A percentile compares a stretch with the other conserved stretches of the same genome.
Evolutionary conservation across 2,797 vertebrate species (phyloP).

Genomic region (Sphenodon punctatus): DNA sequence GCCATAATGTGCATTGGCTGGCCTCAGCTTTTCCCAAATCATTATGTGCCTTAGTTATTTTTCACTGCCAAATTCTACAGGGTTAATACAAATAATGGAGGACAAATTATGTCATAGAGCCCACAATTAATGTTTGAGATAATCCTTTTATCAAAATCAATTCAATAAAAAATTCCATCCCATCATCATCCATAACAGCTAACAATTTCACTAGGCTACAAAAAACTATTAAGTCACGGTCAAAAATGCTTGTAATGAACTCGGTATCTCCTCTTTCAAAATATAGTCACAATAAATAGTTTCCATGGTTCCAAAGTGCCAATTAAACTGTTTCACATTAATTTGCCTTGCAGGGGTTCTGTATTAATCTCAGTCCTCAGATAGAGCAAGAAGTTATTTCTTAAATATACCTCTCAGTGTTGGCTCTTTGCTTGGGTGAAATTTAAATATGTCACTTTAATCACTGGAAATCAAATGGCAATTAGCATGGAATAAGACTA

Average conservation of each 20-base stretch:
- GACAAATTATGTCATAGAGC: accelerated
- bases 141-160: not conserved
- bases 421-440: slow-evolving; percentile 46
- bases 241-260: not conserved
- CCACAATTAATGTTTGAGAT: accelerated
- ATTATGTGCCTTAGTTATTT: no score
- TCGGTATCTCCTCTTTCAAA: slow-evolving; percentile 1
- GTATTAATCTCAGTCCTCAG: slow-evolving; percentile 14
- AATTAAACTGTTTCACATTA: slow-evolving; percentile 39
- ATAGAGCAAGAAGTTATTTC: slow-evolving; percentile 29
- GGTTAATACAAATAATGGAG: not conserved
- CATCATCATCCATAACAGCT: not conserved
- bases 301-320: slow-evolving; percentile 5
- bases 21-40: no score
- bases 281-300: slow-evolving; percentile 24
- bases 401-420: slow-evolving; percentile 16
- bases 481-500: slow-evolving; percentile 29
- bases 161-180: accelerated
- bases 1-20: no score
- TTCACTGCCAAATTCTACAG: no score
- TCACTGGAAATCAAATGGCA: slow-evolving; percentile 34
- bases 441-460: slow-evolving; percentile 52
- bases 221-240: not conserved
- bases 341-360: slow-evolving; percentile 34
- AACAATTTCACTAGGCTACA: not conserved